Conservation (phyloP, 2,797 vertebrate genomes). For the Macropodus opercularis region DNA sequence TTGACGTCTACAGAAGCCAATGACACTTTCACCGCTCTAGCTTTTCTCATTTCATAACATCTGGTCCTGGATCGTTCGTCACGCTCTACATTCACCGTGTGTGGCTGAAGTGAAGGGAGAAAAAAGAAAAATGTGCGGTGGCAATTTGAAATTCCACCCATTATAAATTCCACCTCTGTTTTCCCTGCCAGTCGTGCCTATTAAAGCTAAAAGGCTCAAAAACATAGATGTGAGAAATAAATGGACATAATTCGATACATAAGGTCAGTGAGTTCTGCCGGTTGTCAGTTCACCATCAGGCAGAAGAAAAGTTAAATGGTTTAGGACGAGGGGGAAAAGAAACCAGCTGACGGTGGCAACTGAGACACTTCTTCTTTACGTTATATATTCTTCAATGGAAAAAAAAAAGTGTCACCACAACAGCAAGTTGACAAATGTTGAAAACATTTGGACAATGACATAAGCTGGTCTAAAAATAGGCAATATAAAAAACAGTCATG, state of each 20-base stretch:
- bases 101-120: conserved; percentile 20
- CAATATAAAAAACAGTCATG: too few species aligned
- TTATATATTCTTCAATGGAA: background rate
- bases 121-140: conserved; percentile 5
- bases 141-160: conserved; percentile 30
- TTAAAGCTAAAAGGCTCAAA: conserved; percentile 17
- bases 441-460: background rate
- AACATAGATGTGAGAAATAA: conserved; percentile 17
- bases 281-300: background rate
- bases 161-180: conserved; percentile 25
- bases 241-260: background rate
- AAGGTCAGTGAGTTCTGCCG: conserved; percentile 3
- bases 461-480: too few species aligned
- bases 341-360: conserved; percentile 12
- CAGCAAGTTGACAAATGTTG: conserved; percentile 7
- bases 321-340: conserved; percentile 6
- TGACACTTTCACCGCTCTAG: conserved; percentile 38
- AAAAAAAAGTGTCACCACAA: background rate
- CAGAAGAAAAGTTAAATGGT: background rate
- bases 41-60: conserved; percentile 52
- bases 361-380: conserved; percentile 3
- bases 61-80: conserved; percentile 52
- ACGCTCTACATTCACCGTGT: conserved; percentile 39
- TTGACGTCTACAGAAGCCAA: conserved; percentile 20
- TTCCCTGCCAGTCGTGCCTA: conserved; percentile 36